Evolutionary conservation across 2,888 invertebrate genomes (phyloP), one percentile per base, ranked within the genome.

Genomic region (Gortyna flavago): DNA sequence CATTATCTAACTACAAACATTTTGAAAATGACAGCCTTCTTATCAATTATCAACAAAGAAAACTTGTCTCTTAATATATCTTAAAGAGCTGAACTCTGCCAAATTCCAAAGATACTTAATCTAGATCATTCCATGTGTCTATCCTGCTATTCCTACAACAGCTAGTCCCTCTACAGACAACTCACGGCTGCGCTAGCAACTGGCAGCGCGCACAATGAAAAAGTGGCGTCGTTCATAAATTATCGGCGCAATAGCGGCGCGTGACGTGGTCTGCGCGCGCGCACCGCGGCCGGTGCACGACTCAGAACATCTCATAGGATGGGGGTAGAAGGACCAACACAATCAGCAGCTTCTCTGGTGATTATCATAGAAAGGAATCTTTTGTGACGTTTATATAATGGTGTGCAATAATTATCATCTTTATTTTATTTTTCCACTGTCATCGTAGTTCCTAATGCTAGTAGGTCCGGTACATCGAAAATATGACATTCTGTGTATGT

Each of bases 221-320:
- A 90, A 90, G 86, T 89, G 87, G 89, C 88, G 84, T 89, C 90
- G 89, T 91, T 93, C 93, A 93, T 94, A 94, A 94, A 94, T 93
- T 90, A 92, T 89, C 88, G 89, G 89, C 87, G 91, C 88, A 89
- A 87, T 84, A 89, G 87, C 85, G 85, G 90, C 88, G 87, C 87
- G 89, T 90, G 89, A 92, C 93, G 93, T 92, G 93, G 92, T 29
- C 86, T 77, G 85, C 84, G 82, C 85, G 83, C 76, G 84, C 87
- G 76, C 79, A 71, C 83, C 54, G 73, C 74, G 72, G 75, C 86
- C 71, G 29, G 67, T 59, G 88, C 88, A 86, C 86, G 88, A 83
- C 83, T 51, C 41, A 41, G 4, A 7, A 9, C 74, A 32, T 21
- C 4, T 9, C 9, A 32, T 3, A 25, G 18, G 5, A 35, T 5